Base-by-base conservation (phyloP, 1,140 invertebrate genomes). In the Drosophila nebulosa region DNA sequence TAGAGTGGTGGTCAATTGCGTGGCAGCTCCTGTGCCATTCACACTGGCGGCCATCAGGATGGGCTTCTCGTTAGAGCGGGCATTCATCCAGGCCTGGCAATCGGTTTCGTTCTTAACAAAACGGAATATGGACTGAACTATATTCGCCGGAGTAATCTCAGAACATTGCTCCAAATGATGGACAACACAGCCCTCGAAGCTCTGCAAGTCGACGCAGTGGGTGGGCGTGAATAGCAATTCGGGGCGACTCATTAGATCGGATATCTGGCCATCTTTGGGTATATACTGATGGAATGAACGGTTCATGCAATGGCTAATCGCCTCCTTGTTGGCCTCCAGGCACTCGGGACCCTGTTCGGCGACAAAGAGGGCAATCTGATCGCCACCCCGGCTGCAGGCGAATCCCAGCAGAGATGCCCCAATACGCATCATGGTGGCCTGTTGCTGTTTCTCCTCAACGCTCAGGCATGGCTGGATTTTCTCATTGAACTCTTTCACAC, bases 301-400 rank as follows among this genome's bases (percentile, higher is more conserved):
- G 75, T 96, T 96, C 0, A 94, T 63, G 79, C 96, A 97, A 0
- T 93, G 75, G 79, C 93, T 92, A 3, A 96, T 93, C 1, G 90
- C 92, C 26, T 94, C 92, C 68, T 93, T 92, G 77, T 95, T 94
- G 1, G 92, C 91, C 59, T 93, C 71, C 39, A 96, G 91, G 79
- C 96, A 96, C 77, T 96, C 95, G 4, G 95, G 94, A 2, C 96
- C 96, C 55, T 94, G 93, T 76, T 96, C 95, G 36, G 96, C 94
- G 51, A 96, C 95, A 77, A 97, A 97, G 64, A 96, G 92, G 2
- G 96, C 96, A 78, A 97, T 95, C 71, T 95, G 94, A 89, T 97
- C 96, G 4, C 96, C 96, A 71, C 96, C 95, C 69, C 95, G 96
- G 56, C 92, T 94, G 79, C 96, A 97, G 16, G 95, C 92, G 75